phyloP scores from a whole-genome alignment of 2,888 invertebrate genomes.

The Drosophila mercatorum region DNA sequence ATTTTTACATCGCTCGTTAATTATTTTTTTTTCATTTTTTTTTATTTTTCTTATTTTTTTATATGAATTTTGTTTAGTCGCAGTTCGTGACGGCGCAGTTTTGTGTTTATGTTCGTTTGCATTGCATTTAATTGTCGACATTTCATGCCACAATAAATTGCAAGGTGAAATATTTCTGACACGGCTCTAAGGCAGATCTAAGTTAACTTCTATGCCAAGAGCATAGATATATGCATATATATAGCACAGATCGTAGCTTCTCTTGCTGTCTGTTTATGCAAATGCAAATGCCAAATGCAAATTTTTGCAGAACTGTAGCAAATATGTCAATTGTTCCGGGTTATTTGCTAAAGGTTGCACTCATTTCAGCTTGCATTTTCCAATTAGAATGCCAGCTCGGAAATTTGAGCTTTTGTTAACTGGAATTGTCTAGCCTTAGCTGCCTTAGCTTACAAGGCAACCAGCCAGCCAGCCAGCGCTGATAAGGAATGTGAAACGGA shows the following conservation, averaged over 20 bases:
- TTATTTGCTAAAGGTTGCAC: slow-evolving; percentile 29
- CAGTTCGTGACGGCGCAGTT: slow-evolving; percentile 70
- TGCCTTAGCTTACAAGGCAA: not conserved
- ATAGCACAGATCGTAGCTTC: slow-evolving; percentile 8
- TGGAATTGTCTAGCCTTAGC: not conserved
- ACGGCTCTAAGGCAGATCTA: slow-evolving; percentile 1
- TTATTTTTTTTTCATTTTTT: slow-evolving; percentile 21
- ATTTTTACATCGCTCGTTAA: slow-evolving; percentile 72
- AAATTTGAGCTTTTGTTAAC: slow-evolving; percentile 2
- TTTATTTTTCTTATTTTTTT: slow-evolving; percentile 19
- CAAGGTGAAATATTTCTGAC: slow-evolving; percentile 61
- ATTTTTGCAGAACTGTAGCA: slow-evolving; percentile 32
- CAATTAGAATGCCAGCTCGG: not conserved
- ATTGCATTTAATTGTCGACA: slow-evolving; percentile 77
- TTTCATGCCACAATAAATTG: slow-evolving; percentile 73
- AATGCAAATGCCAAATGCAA: slow-evolving; percentile 49
- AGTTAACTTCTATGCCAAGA: not conserved
- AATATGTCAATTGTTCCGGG: slow-evolving; percentile 47
- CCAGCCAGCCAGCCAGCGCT: not conserved
- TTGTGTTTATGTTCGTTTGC: slow-evolving; percentile 54
- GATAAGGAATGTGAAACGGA: slow-evolving; percentile 8
- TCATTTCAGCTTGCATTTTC: slow-evolving; percentile 1
- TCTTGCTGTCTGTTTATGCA: slow-evolving; percentile 32
- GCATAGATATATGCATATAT: too few relatives aligned
- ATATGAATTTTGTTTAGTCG: slow-evolving; percentile 24